Evolutionary conservation across 2,113 vertebrate species (phyloP), one percentile per base, ranked within the genome.

Genomic region (Myotis davidii): DNA sequence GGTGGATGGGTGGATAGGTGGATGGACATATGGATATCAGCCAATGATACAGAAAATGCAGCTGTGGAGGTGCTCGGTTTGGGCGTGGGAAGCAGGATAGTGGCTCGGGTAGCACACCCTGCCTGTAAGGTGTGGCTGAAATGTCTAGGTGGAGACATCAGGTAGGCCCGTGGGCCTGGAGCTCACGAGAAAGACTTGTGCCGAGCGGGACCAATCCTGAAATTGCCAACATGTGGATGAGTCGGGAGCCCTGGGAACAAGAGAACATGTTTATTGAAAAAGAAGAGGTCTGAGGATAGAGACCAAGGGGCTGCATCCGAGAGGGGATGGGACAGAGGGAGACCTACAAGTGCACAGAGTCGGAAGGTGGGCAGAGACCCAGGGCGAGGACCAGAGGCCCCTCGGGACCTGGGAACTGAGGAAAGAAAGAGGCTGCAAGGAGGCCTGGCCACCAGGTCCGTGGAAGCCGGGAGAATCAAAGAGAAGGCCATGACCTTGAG

Each of bases 271-370:
- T 2, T 16, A 18, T 9, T 9, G 27, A 48, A 54, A 17, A 12
- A 56, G 39, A 1, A 29, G 50, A 34, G 20, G 20, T 8, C 12
- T 11, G 2, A 17, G 11, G 65, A 32, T 9, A 25, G 20, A 56
- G 9, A 13, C 5, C 1, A 2, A 48, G 69, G 61, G 7, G 25
- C 8, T 23, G 27, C 4, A 0, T 20, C 34, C 27, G 7, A 0
- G 3, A 4, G 61, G 6, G 34, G 12, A 42, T 1, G 21, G 34
- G 50, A 1, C 42, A 65, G 65, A 42, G 52, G 52, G 61, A 27
- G 61, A 12, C 17, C 34, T 5, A 8, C 0, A 12, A 9, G 10
- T 7, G 5, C 7, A 1, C 20, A 2, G 70, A 81, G n/a, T 2
- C 12, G 29, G 18, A 23, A 39, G 59, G 8, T 1, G 59, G 59